phyloP scores from a whole-genome alignment of 2,797 vertebrate genomes.

The Mus minutoides region DNA sequence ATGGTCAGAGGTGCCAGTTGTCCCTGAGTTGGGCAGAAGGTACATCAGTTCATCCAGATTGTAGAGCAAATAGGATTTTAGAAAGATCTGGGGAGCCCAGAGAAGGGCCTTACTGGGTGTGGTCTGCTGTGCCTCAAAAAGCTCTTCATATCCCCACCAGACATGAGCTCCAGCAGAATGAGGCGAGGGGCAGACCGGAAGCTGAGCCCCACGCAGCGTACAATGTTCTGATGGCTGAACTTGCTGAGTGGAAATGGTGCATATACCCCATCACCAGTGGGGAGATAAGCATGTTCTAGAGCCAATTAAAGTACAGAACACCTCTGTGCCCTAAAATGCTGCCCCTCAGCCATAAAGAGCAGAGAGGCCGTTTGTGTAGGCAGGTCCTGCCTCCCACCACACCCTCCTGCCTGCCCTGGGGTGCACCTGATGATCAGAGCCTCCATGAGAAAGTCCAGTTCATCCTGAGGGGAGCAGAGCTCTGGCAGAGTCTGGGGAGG shows the following conservation, averaged over 20 bases:
- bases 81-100: not conserved
- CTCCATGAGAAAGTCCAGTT: constrained; percentile 98
- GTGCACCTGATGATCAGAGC: constrained; percentile 95
- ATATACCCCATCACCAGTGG: not conserved
- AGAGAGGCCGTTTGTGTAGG: not conserved
- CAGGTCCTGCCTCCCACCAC: not conserved
- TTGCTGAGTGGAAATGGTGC: constrained; percentile 87
- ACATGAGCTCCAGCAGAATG: constrained; percentile 97
- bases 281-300: constrained; percentile 20
- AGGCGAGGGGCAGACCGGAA: constrained; percentile 93
- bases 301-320: not conserved
- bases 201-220: constrained; percentile 94
- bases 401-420: not conserved
- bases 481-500: constrained; percentile 93
- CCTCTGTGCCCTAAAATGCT: not conserved
- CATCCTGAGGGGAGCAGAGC: constrained; percentile 96
- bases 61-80: constrained; percentile 2
- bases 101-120: constrained; percentile 87
- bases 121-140: constrained; percentile 94
- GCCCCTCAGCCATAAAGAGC: not conserved
- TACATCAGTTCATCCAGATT: not conserved
- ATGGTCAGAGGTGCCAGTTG: constrained; percentile 91
- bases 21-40: constrained; percentile 85
- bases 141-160: constrained; percentile 96
- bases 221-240: constrained; percentile 95